Base-by-base conservation (phyloP, 2,113 vertebrate genomes). In the Furnarius figulus region DNA sequence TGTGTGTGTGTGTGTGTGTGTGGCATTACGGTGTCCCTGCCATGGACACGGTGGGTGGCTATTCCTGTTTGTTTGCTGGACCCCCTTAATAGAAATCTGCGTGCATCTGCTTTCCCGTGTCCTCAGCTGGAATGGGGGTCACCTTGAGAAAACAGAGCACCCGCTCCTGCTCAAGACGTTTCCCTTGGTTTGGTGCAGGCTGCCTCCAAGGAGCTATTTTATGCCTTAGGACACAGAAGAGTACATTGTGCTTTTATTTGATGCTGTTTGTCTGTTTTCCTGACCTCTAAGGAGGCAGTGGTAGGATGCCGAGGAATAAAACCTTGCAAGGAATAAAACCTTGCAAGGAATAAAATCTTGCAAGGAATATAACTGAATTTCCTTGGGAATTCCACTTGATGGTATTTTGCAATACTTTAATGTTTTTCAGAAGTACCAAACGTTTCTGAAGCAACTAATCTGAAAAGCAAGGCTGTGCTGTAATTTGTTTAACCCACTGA, bases 121-220 rank as follows among this genome's bases (percentile, higher is more conserved):
- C 56, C 33, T 75, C 75, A n/a, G 78, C 76, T 58, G 62, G 82
- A 95, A 27, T 15, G 49, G 68, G 92, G 92, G 97, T 98, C 97
- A 98, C 97, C 97, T 98, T 98, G 97, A 94, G 87, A 52, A 87
- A 21, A 24, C 58, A 42, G 47, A 85, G 33, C 35, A 9, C 79
- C 73, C 0, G 0, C 55, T 81, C 50, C 3, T 0, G 1, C 22
- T 74, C 31, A 6, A 76, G 61, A 53, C 1, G 2, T 59, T 87
- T 70, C 30, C 35, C 39, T 71, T 44, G 90, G 28, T 59, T 83
- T 90, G 59, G 63, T 84, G 82, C 90, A 90, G 68, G 46, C 85
- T 95, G 79, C n/a, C 50, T 91, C 81, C 71, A 28, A 83, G 20
- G 55, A 94, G 50, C 42, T 85, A 0, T 33, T 90, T 63, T 76